A percentile compares a stretch with the other conserved stretches of the same genome.
phyloP scores from a whole-genome alignment of 2,797 vertebrate species.

The Mus spretus region DNA sequence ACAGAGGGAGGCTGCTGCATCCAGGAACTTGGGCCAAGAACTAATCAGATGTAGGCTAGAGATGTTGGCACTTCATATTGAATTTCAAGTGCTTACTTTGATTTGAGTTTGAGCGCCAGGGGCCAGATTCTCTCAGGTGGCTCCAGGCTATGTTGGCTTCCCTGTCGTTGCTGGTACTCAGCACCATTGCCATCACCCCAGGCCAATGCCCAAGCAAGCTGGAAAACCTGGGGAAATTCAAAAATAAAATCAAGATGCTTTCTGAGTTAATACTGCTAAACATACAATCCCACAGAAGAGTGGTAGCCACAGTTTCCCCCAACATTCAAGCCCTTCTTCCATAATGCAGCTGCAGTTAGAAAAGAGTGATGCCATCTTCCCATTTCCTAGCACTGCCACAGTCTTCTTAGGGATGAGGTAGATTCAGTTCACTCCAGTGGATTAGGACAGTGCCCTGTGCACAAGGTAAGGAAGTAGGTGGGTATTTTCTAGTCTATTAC shows the following conservation, averaged over 20 bases:
- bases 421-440: not conserved
- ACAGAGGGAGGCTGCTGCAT: not conserved
- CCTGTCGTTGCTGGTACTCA: not conserved
- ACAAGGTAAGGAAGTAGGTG: not conserved
- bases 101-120: conserved; percentile 29
- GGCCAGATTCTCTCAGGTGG: not conserved
- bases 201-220: not conserved
- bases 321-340: not conserved
- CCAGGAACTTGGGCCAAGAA: not conserved
- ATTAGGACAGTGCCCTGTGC: too few species aligned
- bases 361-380: not conserved
- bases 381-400: not conserved
- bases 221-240: not conserved
- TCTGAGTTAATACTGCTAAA: not conserved
- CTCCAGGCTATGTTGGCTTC: not conserved
- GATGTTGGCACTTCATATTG: not conserved
- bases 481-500: not conserved
- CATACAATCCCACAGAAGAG: not conserved
- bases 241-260: not conserved
- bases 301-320: not conserved
- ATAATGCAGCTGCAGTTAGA: too few species aligned
- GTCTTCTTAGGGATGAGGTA: not conserved
- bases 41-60: not conserved
- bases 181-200: too few species aligned
- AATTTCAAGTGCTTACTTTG: conserved; percentile 35